Conservation (phyloP, 2,797 vertebrate genomes). For the Salmo trutta region DNA sequence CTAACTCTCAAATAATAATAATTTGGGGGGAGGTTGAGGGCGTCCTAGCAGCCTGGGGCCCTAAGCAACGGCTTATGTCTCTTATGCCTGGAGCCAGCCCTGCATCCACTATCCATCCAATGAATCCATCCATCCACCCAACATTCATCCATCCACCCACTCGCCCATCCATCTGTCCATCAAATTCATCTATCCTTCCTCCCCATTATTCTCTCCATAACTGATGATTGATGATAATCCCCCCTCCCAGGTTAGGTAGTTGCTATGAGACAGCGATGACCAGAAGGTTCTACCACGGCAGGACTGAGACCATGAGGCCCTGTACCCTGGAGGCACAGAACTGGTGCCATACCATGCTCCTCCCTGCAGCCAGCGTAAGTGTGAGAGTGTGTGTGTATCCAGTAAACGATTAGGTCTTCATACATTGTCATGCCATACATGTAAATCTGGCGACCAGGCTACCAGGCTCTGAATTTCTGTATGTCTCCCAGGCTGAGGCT, state of each 20-base stretch:
- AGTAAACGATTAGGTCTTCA: neutral
- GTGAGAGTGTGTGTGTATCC: neutral
- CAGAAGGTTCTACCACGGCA: slow-evolving; percentile 90
- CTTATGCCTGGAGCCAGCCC: no score
- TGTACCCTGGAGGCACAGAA: slow-evolving; percentile 85
- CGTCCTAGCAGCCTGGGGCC: no score
- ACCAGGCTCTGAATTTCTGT: neutral
- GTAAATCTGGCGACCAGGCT: neutral
- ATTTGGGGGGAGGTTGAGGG: no score
- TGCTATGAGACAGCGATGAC: slow-evolving; percentile 97
- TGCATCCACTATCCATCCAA: no score
- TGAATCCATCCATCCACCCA: no score
- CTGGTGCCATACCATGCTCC: slow-evolving; percentile 89
- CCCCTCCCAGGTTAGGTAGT: slow-evolving; percentile 79
- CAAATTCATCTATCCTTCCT: neutral
- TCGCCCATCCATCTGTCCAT: no score
- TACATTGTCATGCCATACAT: no score
- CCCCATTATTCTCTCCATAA: neutral
- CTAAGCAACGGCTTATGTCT: no score
- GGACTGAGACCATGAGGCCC: slow-evolving; percentile 91
- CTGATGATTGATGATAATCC: neutral
- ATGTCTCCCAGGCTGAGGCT: slow-evolving; percentile 66
- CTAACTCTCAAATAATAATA: no score
- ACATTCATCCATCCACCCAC: no score
- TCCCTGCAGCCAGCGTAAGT: slow-evolving; percentile 79